A percentile compares a stretch with the other conserved stretches of the same genome.
phyloP scores from a whole-genome alignment of 2,113 vertebrate species.

The Pelobates fuscus region DNA sequence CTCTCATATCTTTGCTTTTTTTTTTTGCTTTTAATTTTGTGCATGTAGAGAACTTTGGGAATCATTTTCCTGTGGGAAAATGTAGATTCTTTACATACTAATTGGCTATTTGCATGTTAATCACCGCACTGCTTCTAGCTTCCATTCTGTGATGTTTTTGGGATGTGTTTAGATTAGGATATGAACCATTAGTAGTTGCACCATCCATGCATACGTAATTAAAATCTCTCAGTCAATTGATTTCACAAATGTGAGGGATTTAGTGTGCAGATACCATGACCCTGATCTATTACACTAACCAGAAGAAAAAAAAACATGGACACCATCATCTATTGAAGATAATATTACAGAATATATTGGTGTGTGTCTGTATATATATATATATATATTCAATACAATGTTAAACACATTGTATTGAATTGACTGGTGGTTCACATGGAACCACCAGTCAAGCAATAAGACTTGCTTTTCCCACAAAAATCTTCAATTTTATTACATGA shows the following conservation, averaged over 20 bases:
- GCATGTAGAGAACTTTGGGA: conserved; percentile 5
- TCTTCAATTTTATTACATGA: no score
- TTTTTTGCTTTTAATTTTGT: conserved; percentile 5
- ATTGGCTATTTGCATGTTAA: conserved; percentile 45
- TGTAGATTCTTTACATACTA: conserved; percentile 38
- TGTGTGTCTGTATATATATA: no score
- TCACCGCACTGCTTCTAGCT: conserved; percentile 10
- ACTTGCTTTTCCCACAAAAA: no score
- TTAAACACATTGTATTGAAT: no score
- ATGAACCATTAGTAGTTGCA: not conserved
- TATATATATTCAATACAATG: no score
- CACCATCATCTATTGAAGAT: no score
- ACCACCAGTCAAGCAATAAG: no score
- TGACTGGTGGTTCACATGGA: no score
- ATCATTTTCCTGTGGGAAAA: conserved; percentile 34
- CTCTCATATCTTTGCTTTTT: conserved; percentile 2
- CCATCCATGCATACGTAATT: not conserved
- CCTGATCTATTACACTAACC: no score
- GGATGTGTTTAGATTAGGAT: not conserved
- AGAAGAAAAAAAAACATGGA: no score
- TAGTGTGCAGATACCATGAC: not conserved
- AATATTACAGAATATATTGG: no score
- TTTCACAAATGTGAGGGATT: not conserved
- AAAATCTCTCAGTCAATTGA: not conserved
- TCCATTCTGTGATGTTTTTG: conserved; percentile 4